Evolutionary conservation across 2,113 vertebrate genomes (phyloP), one percentile per base, ranked within the genome.

Genomic region (Elephantulus edwardii): DNA sequence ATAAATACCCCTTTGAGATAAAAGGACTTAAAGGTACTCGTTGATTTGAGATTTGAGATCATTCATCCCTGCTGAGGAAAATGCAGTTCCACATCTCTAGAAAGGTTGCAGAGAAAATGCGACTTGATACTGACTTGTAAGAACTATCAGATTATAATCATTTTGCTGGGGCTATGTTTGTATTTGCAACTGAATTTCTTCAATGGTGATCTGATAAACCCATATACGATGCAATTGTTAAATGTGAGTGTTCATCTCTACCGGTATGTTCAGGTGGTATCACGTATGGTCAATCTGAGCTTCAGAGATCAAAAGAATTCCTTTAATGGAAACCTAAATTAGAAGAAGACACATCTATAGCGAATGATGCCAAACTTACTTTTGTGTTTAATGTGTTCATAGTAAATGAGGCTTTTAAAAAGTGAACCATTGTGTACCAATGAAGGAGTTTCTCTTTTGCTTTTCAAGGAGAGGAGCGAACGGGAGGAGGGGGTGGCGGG

Each of bases 271-370:
- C 62, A 26, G 54, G 64, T 72, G 54, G 3, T 44, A 62, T 28
- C 72, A 12, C 77, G 38, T 42, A 28, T 78, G 26, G 28, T 62
- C 92, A 83, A 74, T 35, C 17, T n/a, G 35, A 46, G 48, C 64
- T 84, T 80, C 54, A 60, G 9, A 86, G 44, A 85, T 50, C 8
- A 68, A 76, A 91, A 52, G 30, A 82, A 86, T 92, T 62, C 6
- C 40, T 56, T 77, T 76, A 60, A 79, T 64, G 76, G 0, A 70
- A 22, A 81, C 28, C 56, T 88, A 72, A 54, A 71, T n/a, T 42
- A 84, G 40, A 90, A 89, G 13, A 90, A 89, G 13, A 80, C n/a
- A 77, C 22, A n/a, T 71, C 46, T 48, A 1, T 50, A 95, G 89
- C 14, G 56, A 75, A 64, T 56, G 50, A 87, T 86, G 26, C 7